Conservation (phyloP, 1,140 invertebrate genomes). For the Drosophila tristis region DNA sequence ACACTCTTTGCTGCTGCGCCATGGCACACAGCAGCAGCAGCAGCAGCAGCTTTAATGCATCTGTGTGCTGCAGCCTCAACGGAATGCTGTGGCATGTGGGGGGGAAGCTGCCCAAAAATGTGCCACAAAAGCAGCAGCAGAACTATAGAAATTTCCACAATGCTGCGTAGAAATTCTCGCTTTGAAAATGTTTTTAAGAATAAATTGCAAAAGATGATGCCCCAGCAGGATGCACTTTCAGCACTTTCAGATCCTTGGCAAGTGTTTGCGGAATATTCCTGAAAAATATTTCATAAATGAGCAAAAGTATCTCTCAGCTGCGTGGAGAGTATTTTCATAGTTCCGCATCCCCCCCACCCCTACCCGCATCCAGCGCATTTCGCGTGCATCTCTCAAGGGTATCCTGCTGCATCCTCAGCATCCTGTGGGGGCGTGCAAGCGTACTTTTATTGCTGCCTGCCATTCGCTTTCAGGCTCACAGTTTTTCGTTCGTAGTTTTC, state of each 20-base stretch:
- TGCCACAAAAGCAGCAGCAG: constrained; percentile 39
- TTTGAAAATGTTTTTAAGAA: constrained; percentile 37
- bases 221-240: no score
- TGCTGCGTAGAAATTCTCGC: constrained; percentile 6
- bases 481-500: constrained; percentile 22
- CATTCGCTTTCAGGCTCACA: constrained; percentile 16
- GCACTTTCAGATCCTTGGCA: not conserved
- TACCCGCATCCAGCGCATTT: not conserved
- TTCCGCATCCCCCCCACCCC: no score
- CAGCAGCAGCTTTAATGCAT: no score
- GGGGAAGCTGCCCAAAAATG: constrained; percentile 8
- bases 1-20: no score
- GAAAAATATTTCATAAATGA: no score
- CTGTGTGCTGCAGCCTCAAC: no score
- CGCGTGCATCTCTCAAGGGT: constrained; percentile 1
- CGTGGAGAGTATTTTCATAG: no score
- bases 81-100: not conserved
- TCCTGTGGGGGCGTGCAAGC: constrained; percentile 11
- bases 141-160: constrained; percentile 17
- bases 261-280: not conserved
- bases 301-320: no score
- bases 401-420: constrained; percentile 3
- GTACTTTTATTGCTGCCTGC: constrained; percentile 28
- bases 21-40: no score
- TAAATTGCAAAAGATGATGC: constrained; percentile 4